Conservation (phyloP, 2,888 invertebrate genomes). For the Drosophila meridiana region DNA sequence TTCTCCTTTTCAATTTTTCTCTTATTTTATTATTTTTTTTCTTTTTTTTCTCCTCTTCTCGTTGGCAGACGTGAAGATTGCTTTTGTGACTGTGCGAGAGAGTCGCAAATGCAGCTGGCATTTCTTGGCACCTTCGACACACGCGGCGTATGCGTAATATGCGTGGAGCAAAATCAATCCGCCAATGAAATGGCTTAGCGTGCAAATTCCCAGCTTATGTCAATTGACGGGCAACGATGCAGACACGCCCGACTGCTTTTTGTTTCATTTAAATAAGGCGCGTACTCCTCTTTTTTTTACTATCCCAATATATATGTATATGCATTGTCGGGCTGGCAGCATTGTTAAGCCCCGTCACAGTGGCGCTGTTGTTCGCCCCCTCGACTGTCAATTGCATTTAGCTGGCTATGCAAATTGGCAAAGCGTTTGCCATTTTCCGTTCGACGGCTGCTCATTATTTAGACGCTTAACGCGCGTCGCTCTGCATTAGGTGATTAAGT, state of each 20-base stretch:
- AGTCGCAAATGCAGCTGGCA: slow-evolving; percentile 46
- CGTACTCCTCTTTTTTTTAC: slow-evolving; percentile 5
- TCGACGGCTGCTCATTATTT: slow-evolving; percentile 69
- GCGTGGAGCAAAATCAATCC: slow-evolving; percentile 57
- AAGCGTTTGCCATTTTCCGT: slow-evolving; percentile 47
- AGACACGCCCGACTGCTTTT: slow-evolving; percentile 50
- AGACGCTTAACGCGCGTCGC: slow-evolving; percentile 69
- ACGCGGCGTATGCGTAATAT: slow-evolving; percentile 56
- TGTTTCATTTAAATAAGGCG: slow-evolving; percentile 62
- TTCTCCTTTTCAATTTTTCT: slow-evolving; percentile 35
- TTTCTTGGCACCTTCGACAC: slow-evolving; percentile 47
- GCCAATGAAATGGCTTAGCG: slow-evolving; percentile 65
- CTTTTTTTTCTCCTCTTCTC: slow-evolving; percentile 1
- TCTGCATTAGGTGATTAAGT: slow-evolving; percentile 74
- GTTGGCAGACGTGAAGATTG: slow-evolving; percentile 18
- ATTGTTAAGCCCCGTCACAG: slow-evolving; percentile 53
- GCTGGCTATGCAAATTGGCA: slow-evolving; percentile 68
- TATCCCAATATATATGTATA: slow-evolving; percentile 15
- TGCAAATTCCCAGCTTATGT: slow-evolving; percentile 70
- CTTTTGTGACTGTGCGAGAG: slow-evolving; percentile 11
- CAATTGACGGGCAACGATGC: slow-evolving; percentile 67
- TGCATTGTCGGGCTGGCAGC: slow-evolving; percentile 13
- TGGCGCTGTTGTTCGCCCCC: neutral
- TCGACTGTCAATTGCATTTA: slow-evolving; percentile 68
- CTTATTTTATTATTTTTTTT: slow-evolving; percentile 13